These are phyloP conservation scores for Trachymyrmex septentrionalis DNA, from an alignment of 1,140 invertebrate genomes.

Conservation along the genomic window DNA sequence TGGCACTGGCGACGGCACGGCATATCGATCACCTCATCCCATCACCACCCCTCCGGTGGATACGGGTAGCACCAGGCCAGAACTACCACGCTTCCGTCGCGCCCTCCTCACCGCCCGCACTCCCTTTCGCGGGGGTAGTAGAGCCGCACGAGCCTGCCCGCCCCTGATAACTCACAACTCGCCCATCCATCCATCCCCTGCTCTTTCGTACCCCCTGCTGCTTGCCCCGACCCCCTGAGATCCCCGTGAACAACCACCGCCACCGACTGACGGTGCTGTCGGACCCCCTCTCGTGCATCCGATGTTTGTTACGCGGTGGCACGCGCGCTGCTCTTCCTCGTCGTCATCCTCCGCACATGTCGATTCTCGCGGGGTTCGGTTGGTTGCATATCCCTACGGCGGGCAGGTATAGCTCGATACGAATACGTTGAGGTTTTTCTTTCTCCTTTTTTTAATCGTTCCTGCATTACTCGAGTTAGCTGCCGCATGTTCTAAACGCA, in stretches of 20 bases:
- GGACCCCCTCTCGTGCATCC: constrained; percentile 35
- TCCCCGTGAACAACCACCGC: constrained; percentile 41
- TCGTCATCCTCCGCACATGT: constrained; percentile 52
- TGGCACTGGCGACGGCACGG: constrained; percentile 64
- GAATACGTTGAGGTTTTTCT: constrained; percentile 6
- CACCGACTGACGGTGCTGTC: constrained; percentile 38
- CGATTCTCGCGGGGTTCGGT: constrained; percentile 42
- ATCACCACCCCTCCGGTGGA: constrained; percentile 10
- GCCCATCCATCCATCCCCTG: constrained; percentile 54
- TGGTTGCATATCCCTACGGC: constrained; percentile 8
- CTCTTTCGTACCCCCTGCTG: constrained; percentile 23
- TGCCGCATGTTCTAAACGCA: neutral
- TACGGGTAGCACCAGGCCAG: constrained; percentile 63
- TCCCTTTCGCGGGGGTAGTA: constrained; percentile 16
- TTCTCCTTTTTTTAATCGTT: neutral
- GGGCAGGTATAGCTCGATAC: constrained; percentile 26
- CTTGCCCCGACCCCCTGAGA: constrained; percentile 10
- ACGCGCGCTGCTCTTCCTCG: constrained; percentile 43
- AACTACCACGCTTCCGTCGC: constrained; percentile 55
- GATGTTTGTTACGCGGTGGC: constrained; percentile 60
- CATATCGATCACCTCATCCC: constrained; percentile 72
- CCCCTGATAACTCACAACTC: constrained; percentile 71
- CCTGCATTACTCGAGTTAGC: neutral
- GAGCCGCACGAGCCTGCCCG: constrained; percentile 67
- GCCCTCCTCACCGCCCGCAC: neutral